Evolutionary conservation across 2,113 vertebrate species (phyloP).

Genomic region (Eolophus roseicapilla): DNA sequence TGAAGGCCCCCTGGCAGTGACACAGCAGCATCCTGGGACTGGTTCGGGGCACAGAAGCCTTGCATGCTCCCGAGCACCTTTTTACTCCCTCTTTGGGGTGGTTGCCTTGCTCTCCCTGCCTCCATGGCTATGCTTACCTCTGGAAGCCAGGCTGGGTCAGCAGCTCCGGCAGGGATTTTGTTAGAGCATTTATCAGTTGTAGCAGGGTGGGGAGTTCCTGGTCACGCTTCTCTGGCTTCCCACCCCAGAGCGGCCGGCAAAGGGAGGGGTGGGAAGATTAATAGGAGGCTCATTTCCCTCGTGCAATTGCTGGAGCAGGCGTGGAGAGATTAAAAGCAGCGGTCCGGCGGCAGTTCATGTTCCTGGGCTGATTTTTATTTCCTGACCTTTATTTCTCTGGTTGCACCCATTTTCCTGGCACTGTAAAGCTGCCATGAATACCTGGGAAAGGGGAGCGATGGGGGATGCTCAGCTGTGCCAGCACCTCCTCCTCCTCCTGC

Average conservation of each 20-base stretch:
- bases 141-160: neutral
- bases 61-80: neutral
- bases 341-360: neutral
- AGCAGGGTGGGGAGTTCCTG: neutral
- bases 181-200: neutral
- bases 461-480: neutral
- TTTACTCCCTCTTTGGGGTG: accelerated
- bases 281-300: neutral
- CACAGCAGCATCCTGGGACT: neutral
- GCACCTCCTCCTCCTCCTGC: neutral
- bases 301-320: neutral
- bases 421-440: neutral
- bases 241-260: neutral
- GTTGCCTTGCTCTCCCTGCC: neutral
- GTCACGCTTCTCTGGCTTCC: neutral
- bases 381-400: neutral
- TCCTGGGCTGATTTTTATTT: slow-evolving; percentile 16
- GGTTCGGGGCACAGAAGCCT: neutral
- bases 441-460: neutral
- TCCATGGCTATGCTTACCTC: accelerated
- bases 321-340: neutral
- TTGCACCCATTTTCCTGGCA: neutral
- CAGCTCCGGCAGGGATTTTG: neutral
- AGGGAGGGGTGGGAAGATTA: neutral
- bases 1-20: neutral